These are phyloP conservation scores for Xenopus petersii DNA, from an alignment of 2,797 vertebrate species.

Conservation along the genomic window DNA sequence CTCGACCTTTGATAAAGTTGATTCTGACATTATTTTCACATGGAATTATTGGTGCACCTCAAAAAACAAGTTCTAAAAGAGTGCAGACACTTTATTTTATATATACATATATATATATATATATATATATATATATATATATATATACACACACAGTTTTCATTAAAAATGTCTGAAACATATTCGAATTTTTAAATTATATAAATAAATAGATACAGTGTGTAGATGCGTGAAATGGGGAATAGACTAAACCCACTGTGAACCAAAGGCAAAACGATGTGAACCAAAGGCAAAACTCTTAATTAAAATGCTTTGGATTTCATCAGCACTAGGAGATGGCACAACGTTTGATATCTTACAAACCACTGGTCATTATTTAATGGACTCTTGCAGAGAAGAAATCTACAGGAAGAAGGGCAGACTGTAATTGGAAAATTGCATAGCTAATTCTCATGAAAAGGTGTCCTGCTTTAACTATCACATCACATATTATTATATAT, in stretches of 20 bases:
- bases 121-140: background rate
- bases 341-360: slow-evolving; percentile 14
- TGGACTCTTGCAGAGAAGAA: background rate
- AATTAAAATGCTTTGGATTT: background rate
- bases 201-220: background rate
- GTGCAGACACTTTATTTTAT: too few species aligned
- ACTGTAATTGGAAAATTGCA: slow-evolving; percentile 13
- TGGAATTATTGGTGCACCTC: too few species aligned
- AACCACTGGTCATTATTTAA: background rate
- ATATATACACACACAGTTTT: background rate
- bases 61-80: too few species aligned
- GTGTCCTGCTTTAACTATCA: slow-evolving; percentile 1
- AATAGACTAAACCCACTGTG: background rate
- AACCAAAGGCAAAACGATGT: background rate
- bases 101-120: background rate
- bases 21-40: too few species aligned
- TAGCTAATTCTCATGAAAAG: background rate
- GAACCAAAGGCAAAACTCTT: background rate
- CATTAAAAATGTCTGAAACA: too few species aligned
- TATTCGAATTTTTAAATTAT: background rate
- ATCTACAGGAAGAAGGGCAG: background rate
- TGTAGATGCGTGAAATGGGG: background rate
- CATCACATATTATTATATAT: slow-evolving; percentile 5
- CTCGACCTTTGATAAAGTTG: too few species aligned
- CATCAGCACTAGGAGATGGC: background rate